These are phyloP conservation scores for Spea bombifrons DNA, from an alignment of 2,113 vertebrate genomes.

Conservation along the genomic window DNA sequence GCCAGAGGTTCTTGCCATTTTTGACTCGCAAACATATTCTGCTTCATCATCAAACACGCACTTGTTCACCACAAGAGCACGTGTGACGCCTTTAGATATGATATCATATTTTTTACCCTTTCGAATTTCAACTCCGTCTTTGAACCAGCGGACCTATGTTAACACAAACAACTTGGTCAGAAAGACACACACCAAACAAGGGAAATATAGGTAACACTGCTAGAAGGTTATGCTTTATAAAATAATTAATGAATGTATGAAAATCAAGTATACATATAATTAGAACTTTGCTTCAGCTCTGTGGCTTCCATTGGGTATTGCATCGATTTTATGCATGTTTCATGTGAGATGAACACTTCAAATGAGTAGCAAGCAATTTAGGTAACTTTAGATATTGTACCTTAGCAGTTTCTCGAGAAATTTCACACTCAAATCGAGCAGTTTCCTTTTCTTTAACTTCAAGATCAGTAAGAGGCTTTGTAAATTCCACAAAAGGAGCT, in stretches of 20 bases:
- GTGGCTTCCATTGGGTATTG: too few relatives aligned
- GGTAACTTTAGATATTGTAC: constrained; percentile 58
- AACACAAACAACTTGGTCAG: too few relatives aligned
- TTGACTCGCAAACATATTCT: constrained; percentile 94
- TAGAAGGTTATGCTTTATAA: too few relatives aligned
- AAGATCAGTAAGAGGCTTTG: constrained; percentile 88
- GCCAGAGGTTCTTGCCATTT: constrained; percentile 82
- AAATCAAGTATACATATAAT: neutral
- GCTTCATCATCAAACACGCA: constrained; percentile 91
- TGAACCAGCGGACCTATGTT: constrained; percentile 90
- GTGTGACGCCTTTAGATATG: constrained; percentile 82
- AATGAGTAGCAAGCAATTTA: neutral
- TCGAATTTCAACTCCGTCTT: constrained; percentile 89
- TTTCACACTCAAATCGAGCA: constrained; percentile 93
- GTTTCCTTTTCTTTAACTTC: constrained; percentile 92
- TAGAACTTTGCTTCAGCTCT: too few relatives aligned
- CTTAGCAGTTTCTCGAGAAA: constrained; percentile 86
- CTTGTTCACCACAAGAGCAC: constrained; percentile 85
- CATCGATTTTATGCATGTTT: too few relatives aligned
- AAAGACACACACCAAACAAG: too few relatives aligned
- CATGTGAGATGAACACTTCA: too few relatives aligned
- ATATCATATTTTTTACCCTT: constrained; percentile 98
- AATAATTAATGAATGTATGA: constrained; percentile 42
- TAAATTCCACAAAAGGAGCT: constrained; percentile 92
- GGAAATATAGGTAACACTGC: too few relatives aligned